Evolutionary conservation across 92 coral and sea anemone species (phyloP), one percentile per base, ranked within the genome.

Genomic region (Siderastrea siderea): DNA sequence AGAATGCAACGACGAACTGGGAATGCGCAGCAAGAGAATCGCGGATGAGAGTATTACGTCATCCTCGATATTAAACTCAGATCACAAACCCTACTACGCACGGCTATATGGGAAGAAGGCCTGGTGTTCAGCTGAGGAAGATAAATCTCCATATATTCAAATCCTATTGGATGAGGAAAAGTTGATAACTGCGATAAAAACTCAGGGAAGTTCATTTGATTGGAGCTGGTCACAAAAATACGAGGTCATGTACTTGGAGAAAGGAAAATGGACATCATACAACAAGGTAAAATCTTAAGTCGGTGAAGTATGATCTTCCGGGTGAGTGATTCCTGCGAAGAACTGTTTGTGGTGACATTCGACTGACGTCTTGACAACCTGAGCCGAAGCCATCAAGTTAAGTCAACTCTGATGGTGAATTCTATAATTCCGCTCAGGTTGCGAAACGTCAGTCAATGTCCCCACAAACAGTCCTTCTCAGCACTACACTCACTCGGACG

Each of bases 41-140:
- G 78, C 91, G 50, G 71, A 88, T 55, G 86, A 57, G 49, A 74
- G 70, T 53, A 88, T 88, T 64, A 81, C 68, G 44, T 80, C 91
- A 57, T 88, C 91, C 3, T 68, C 82, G 15, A 15, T 38, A 53
- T 19, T 52, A 4, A 54, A 14, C 38, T 3, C 19, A 63, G 19
- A 67, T 50, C 77, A 55, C 76, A 12, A 7, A n/a, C 78, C 91
- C 9, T 52, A 14, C 11, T 47, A 63, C 62, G 91, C 87, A 47
- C 79, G 91, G 16, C 8, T 81, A n/a, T 51, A 88, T 47, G 71
- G 82, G 17, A 1, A 7, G 0, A n/a, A 51, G 64, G 83, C 87
- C 86, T 88, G 91, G 91, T 88, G 91, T 38, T n/a, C 87, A 19
- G 67, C 43, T 7, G 38, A n/a, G 4, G 68, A 47, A 19, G 87